Evolutionary conservation across 2,797 vertebrate genomes (phyloP), one percentile per base, ranked within the genome.

Genomic region (Synanceia verrucosa): DNA sequence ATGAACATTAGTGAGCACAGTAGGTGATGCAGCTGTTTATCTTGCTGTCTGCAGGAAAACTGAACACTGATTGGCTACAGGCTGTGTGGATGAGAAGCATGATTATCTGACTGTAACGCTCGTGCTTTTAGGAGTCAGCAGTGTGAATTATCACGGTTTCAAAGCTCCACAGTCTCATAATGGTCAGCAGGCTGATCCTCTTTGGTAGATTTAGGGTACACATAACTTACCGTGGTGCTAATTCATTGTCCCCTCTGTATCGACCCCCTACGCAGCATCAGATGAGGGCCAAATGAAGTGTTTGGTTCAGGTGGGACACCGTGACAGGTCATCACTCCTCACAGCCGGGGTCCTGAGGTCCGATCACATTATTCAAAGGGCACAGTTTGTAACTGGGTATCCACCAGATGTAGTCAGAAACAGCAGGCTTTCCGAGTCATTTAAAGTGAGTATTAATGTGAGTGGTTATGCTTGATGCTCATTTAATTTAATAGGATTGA

Each of bases 301-400:
- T 71, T 81, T 2, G 8, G 31, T 64, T 59, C 21, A 57, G 70
- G 51, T 41, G 66, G 65, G 67, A 76, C 23, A 57, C 46, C 3
- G 33, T 28, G 67, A 82, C 70, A 70, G 65, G 72, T 71, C 78
- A 83, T 88, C 73, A 67, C 18, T 86, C 61, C 46, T 78, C 34
- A 37, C 66, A 47, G 71, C 70, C 6, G 5, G 71, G 33, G 70
- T n/a, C n/a, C n/a, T n/a, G n/a, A 65, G 19, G 19, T 63, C 59
- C 19, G 79, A 39, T 50, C 65, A 64, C 60, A 82, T 73, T 77
- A 67, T 70, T 81, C 33, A 62, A 64, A 51, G 14, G 48, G 47
- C 57, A 51, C 9, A 60, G 28, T 31, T 77, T 61, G 31, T 55
- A 66, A 78, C 82, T 73, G 29, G 43, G 29, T 39, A 69, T 73